These are phyloP conservation scores for Ivindomyrus marchei DNA, from an alignment of 2,113 vertebrate species.

Conservation along the genomic window DNA sequence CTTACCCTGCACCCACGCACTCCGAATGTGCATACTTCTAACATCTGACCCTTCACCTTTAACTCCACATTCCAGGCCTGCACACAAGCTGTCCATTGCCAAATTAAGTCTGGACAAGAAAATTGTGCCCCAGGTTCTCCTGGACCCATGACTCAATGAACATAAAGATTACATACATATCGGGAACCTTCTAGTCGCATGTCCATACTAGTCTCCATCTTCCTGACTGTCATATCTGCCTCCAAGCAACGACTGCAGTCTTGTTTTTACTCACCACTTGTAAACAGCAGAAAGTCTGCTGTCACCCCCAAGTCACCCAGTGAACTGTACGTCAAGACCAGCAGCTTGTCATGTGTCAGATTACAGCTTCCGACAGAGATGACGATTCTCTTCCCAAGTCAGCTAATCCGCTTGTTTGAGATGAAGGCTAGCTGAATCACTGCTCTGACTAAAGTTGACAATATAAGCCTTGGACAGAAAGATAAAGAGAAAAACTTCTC, in stretches of 20 bases:
- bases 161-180: neutral
- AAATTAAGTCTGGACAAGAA: neutral
- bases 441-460: neutral
- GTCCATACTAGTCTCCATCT: neutral
- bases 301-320: neutral
- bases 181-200: neutral
- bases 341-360: neutral
- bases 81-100: neutral
- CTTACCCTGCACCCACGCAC: neutral
- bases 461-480: neutral
- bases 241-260: neutral
- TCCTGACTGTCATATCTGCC: neutral
- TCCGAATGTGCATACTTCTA: neutral
- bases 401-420: neutral
- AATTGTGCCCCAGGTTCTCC: neutral
- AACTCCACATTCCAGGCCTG: neutral
- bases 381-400: neutral
- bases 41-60: slow-evolving; percentile 4
- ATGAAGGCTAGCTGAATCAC: neutral
- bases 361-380: neutral
- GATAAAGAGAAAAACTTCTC: neutral
- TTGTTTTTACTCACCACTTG: neutral
- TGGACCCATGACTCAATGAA: neutral
- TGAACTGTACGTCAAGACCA: neutral
- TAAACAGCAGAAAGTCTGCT: neutral